phyloP scores from a whole-genome alignment of 2,797 vertebrate species.

The Scyliorhinus canicula region DNA sequence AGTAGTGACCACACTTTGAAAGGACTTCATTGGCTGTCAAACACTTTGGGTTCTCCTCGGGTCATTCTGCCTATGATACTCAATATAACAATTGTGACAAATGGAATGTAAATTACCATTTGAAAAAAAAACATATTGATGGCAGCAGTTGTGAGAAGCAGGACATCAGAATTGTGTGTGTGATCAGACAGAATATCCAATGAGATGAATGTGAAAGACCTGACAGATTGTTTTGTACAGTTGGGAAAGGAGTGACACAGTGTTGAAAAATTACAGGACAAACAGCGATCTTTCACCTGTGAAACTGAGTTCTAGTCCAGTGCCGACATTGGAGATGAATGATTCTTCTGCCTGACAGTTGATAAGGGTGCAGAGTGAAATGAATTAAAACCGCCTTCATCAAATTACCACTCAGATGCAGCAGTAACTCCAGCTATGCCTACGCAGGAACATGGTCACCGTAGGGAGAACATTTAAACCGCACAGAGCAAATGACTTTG shows the following conservation, averaged over 20 bases:
- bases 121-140: not conserved
- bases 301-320: not conserved
- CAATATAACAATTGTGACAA: not conserved
- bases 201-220: not conserved
- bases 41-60: not conserved
- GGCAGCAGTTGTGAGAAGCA: not conserved
- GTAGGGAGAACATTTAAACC: not conserved
- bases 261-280: constrained; percentile 15
- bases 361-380: constrained; percentile 9
- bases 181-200: not conserved
- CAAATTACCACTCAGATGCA: not conserved
- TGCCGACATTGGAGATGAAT: constrained; percentile 7
- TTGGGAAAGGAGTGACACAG: not conserved
- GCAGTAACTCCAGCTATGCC: not conserved
- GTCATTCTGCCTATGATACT: not conserved
- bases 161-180: not conserved
- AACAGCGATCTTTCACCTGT: constrained; percentile 31
- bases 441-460: not conserved
- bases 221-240: not conserved
- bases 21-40: not conserved
- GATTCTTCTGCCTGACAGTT: not conserved
- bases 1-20: not conserved
- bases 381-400: not conserved
- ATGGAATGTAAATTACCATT: not conserved
- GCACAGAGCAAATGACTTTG: not conserved